A percentile compares a stretch with the other conserved stretches of the same genome.
Evolutionary conservation across 2,888 invertebrate species (phyloP).

Genomic region (Thumatha senex): DNA sequence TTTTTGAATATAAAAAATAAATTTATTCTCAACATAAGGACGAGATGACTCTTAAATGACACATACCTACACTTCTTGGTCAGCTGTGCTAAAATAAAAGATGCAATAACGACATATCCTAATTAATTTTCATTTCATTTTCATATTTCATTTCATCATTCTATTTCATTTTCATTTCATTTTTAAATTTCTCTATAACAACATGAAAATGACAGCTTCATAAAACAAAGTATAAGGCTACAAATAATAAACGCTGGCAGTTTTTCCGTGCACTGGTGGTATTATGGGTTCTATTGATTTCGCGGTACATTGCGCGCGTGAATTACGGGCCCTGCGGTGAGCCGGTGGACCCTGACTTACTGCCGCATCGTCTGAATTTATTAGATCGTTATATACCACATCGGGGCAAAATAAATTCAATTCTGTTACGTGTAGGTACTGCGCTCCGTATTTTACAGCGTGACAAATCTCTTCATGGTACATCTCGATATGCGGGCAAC

Average conservation of each 20-base stretch:
- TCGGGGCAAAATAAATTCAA: constrained; percentile 73
- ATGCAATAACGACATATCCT: too few species aligned
- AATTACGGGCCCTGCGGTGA: constrained; percentile 72
- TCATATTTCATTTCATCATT: too few species aligned
- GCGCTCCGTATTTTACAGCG: constrained; percentile 63
- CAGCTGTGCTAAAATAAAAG: too few species aligned
- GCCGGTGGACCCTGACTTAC: constrained; percentile 71
- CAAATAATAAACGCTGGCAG: constrained; percentile 31
- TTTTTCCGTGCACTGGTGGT: constrained; percentile 33
- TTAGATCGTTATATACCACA: constrained; percentile 74
- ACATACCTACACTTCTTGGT: too few species aligned
- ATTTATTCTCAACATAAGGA: too few species aligned
- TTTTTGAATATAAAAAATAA: too few species aligned
- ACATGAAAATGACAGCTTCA: constrained; percentile 33
- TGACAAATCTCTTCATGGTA: constrained; percentile 59
- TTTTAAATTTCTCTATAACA: constrained; percentile 22
- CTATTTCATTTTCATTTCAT: too few species aligned
- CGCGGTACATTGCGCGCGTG: constrained; percentile 75
- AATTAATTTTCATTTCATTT: too few species aligned
- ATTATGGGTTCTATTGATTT: constrained; percentile 75
- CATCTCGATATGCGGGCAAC: constrained; percentile 61
- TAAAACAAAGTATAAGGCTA: constrained; percentile 26
- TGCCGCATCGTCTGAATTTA: constrained; percentile 72
- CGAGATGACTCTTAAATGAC: too few species aligned
- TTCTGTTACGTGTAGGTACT: constrained; percentile 50